Percentiles rank a stretch among this genome's conserved stretches.
phyloP scores from a whole-genome alignment of 2,113 vertebrate genomes.

The Paramormyrops kingsleyae region DNA sequence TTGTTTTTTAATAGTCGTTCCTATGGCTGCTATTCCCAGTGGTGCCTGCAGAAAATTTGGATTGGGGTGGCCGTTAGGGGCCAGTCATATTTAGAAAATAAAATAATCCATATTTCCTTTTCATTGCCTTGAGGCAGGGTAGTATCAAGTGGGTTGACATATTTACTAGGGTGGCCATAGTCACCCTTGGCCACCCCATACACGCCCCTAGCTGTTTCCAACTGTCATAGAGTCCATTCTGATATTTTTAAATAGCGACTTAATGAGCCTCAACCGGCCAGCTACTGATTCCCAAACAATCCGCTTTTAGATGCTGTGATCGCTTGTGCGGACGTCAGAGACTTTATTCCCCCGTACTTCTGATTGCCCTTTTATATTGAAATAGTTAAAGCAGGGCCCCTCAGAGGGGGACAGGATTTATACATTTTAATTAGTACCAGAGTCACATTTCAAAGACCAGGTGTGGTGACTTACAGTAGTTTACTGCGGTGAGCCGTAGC shows the following conservation, averaged over 20 bases:
- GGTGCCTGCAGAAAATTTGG: not conserved
- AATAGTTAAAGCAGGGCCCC: not conserved
- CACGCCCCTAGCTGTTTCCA: not conserved
- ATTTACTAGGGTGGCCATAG: not conserved
- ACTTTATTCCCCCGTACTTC: not conserved
- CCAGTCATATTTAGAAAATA: not conserved
- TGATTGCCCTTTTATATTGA: not conserved
- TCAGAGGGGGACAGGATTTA: not conserved
- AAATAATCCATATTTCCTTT: not conserved
- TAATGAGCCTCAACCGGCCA: not conserved
- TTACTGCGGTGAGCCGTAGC: not conserved
- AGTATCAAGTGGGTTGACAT: not conserved
- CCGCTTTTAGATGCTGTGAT: not conserved
- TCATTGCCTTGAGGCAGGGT: not conserved
- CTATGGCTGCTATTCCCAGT: not conserved
- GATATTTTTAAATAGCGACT: not conserved
- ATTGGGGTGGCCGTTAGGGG: not conserved
- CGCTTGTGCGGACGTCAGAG: not conserved
- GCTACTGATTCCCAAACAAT: not conserved
- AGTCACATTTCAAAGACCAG: not conserved
- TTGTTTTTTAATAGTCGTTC: not conserved
- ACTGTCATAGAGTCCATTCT: not conserved
- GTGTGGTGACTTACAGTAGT: not conserved
- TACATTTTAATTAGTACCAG: not conserved
- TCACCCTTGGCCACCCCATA: not conserved